Base-by-base conservation (phyloP, 2,113 vertebrate genomes). In the Ondatra zibethicus region DNA sequence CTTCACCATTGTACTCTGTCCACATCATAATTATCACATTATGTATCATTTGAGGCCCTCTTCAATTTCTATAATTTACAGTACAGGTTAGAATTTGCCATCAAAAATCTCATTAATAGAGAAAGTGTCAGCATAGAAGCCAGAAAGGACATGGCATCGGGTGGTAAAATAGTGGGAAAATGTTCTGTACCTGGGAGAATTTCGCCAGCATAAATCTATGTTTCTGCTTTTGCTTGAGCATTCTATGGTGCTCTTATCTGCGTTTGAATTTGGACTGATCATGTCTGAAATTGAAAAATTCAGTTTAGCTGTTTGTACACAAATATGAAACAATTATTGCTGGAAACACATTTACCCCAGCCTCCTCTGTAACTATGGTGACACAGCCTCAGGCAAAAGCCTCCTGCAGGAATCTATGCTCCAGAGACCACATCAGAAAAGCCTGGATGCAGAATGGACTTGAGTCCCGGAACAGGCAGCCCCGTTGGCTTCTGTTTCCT, bases 301-400 rank as follows among this genome's bases (percentile, higher is more conserved):
- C 47, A 87, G 42, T 97, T 98, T 94, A 97, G 91, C 73, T 97
- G 90, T 97, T 98, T 97, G 92, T 98, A 96, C 88, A 97, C 86
- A 98, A 97, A 98, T 94, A 96, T 55, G 52, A 92, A 95, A 63
- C 96, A 98, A 97, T 97, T 97, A 97, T 85, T 93, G 97, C 82
- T 19, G 90, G 96, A 97, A 97, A 33, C 47, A 92, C 97, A 95
- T 96, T 52, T 39, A 92, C 97, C 97, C 93, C 97, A 81, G 95
- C 92, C 91, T 92, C 55, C 1, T 85, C 42, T 55, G 97, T 98
- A 98, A 97, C 97, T 96, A 97, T 98, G 98, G 95, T 50, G 97
- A 98, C 91, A 89, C 92, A 14, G 66, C 42, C 93, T 95, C 93
- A 95, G 91, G 98, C 50, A 80, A 55, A n/a, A 68, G 68, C 21